Percentiles rank a stretch among this genome's conserved stretches.
Evolutionary conservation across 2,888 invertebrate species (phyloP).

Genomic region (Hirtodrosophila duncani): DNA sequence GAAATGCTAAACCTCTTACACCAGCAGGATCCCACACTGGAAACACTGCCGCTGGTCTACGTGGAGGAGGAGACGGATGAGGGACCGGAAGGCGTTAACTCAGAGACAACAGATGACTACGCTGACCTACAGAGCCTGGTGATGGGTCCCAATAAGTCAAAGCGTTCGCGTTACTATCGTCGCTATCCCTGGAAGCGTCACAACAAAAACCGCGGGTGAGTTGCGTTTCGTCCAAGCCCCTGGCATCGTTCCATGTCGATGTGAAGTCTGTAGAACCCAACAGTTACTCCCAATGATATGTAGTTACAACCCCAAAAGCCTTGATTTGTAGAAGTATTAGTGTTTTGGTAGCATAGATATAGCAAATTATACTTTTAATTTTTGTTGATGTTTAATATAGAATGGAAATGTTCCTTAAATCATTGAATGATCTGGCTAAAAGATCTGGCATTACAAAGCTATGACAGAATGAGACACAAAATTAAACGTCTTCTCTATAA

Average conservation of each 20-base stretch:
- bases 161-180: constrained; percentile 81
- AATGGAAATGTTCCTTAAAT: no score
- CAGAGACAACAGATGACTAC: constrained; percentile 39
- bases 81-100: constrained; percentile 31
- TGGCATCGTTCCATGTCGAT: no score
- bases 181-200: constrained; percentile 83
- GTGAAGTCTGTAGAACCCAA: no score
- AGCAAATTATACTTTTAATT: no score
- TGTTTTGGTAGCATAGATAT: no score
- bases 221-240: constrained; percentile 1
- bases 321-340: constrained; percentile 37
- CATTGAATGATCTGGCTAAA: no score
- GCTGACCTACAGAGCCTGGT: constrained; percentile 41
- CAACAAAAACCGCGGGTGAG: constrained; percentile 78
- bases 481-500: no score
- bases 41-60: constrained; percentile 76
- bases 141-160: constrained; percentile 66
- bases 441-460: no score
- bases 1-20: neutral
- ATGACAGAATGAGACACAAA: no score
- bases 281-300: neutral
- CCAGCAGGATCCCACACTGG: constrained; percentile 73
- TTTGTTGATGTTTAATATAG: no score
- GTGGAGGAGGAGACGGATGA: constrained; percentile 76
- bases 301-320: neutral